Base-by-base conservation (phyloP, 2,888 invertebrate species). In the Ditula angustiorana region DNA sequence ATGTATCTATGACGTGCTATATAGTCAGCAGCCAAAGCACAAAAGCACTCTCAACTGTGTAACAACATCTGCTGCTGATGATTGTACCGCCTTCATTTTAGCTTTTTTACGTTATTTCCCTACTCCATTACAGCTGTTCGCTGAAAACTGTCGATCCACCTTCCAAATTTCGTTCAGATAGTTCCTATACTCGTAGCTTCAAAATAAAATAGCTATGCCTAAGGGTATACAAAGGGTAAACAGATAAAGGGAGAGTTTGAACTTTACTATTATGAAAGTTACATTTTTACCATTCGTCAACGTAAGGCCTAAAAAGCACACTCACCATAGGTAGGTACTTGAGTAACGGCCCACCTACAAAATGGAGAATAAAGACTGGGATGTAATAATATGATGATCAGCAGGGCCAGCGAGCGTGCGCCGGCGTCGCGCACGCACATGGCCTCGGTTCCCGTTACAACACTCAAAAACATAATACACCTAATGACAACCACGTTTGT, bases 381-480 rank as follows among this genome's bases (percentile, higher is more conserved):
- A 41, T 19, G 41, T 41, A 19, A 0, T 11, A 41, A 41, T 8
- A 41, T 19, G 41, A 10, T 33, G 28, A 19, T 16, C 11, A 10
- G 49, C 28, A 16, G 7, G 49, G 4, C 1, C 28, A 16, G 28
- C 26, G 26, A 10, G 35, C 13, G n/a, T n/a, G 33, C 33, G 33
- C n/a, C 10, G 0, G 13, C 35, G n/a, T 13, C 8, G 55, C 11
- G 61, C 44, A 23, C 52, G 69, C 78, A 78, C 74, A 78, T 78
- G 79, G 78, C 79, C 74, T 59, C 68, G 73, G 71, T 58, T 76
- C 74, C 68, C 72, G 69, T 77, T 78, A 74, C 79, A 74, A 64
- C 58, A 67, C 53, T 71, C 74, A 71, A 71, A 71, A 71, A 69
- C 71, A 71, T 74, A 52, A 60, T 61, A 56, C 50, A 53, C 41